Conservation (phyloP, 2,113 vertebrate species). For the Gallinago jamesoni region DNA sequence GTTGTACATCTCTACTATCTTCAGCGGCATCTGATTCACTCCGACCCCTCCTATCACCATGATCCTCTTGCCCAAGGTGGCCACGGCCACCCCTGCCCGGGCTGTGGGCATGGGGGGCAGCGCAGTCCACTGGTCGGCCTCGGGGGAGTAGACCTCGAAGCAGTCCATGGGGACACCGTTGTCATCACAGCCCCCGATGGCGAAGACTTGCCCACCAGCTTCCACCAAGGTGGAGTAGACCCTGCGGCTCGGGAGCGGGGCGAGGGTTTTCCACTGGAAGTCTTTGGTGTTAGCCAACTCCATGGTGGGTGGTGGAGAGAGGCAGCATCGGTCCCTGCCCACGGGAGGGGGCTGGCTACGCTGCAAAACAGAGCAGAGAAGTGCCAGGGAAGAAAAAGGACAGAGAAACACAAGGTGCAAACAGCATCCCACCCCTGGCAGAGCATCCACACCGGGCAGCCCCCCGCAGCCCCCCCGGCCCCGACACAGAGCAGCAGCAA, state of each 20-base stretch:
- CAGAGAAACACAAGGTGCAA: background rate
- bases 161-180: constrained; percentile 82
- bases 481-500: accelerated
- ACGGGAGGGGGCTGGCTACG: accelerated
- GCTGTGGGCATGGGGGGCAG: constrained; percentile 89
- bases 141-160: constrained; percentile 91
- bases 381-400: background rate
- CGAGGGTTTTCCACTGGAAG: constrained; percentile 93
- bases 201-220: constrained; percentile 89
- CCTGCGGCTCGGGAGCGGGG: constrained; percentile 84
- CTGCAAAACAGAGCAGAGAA: background rate
- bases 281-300: constrained; percentile 84
- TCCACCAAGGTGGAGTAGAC: constrained; percentile 92
- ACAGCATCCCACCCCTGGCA: background rate
- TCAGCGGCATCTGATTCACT: constrained; percentile 86
- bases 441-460: background rate
- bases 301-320: constrained; percentile 70
- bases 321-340: background rate
- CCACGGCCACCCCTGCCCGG: constrained; percentile 87
- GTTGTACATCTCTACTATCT: constrained; percentile 92
- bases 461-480: background rate
- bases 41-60: constrained; percentile 94
- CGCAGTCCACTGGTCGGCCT: constrained; percentile 89
- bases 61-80: constrained; percentile 90
- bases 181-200: constrained; percentile 92